Conservation (phyloP, 2,797 vertebrate genomes). For the Myotis findleyi region DNA sequence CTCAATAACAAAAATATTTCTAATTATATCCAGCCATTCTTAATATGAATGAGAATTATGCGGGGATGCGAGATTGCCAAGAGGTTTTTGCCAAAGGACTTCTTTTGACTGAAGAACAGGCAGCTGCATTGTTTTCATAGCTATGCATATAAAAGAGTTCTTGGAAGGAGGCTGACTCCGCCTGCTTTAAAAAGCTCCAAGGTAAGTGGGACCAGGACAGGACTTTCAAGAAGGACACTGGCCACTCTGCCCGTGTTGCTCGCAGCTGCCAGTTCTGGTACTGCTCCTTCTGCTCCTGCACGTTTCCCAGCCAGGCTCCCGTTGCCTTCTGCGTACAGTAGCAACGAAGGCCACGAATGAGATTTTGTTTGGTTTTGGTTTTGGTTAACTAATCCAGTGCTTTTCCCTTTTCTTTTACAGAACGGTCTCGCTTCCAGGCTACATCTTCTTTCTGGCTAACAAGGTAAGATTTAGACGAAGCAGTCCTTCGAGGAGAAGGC, state of each 20-base stretch:
- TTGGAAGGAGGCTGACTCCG: conserved; percentile 80
- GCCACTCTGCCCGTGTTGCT: conserved; percentile 45
- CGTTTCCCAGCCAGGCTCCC: conserved; percentile 47
- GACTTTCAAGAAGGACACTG: conserved; percentile 64
- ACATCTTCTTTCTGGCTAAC: conserved; percentile 56
- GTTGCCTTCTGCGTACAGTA: conserved; percentile 42
- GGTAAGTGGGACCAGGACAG: conserved; percentile 82
- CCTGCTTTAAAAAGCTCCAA: conserved; percentile 85
- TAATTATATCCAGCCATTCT: conserved; percentile 90
- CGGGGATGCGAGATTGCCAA: conserved; percentile 85
- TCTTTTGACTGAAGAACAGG: conserved; percentile 88
- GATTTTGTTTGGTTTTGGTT: conserved; percentile 12
- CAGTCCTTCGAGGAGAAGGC: conserved; percentile 34
- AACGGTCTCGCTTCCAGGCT: conserved; percentile 63
- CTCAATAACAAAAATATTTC: conserved; percentile 89
- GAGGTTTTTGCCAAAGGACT: conserved; percentile 87
- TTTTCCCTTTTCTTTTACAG: conserved; percentile 79
- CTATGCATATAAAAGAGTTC: conserved; percentile 85
- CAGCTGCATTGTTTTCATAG: conserved; percentile 87
- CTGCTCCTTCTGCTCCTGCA: not conserved
- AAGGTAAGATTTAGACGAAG: conserved; percentile 85
- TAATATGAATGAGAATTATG: conserved; percentile 90
- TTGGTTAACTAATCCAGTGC: conserved; percentile 51
- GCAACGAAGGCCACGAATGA: not conserved
- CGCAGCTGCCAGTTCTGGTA: conserved; percentile 34